phyloP scores from a whole-genome alignment of 2,113 vertebrate genomes.

The Xenus cinereus region DNA sequence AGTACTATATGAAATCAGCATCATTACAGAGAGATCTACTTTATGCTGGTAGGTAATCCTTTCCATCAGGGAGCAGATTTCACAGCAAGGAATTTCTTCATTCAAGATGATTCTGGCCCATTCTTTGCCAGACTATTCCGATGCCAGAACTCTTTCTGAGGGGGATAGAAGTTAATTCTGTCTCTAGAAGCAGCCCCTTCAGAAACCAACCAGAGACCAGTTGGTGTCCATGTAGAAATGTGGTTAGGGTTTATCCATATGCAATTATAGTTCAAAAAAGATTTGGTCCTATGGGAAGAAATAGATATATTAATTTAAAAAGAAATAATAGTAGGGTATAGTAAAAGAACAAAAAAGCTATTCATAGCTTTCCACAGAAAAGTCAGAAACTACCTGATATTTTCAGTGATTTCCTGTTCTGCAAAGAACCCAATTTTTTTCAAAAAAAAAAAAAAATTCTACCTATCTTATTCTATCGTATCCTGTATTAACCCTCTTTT shows the following conservation, averaged over 20 bases:
- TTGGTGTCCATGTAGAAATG: rapidly evolving
- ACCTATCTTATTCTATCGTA: neutral
- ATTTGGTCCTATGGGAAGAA: neutral
- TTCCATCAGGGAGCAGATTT: neutral
- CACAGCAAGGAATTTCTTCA: neutral
- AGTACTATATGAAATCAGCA: neutral
- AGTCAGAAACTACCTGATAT: rapidly evolving
- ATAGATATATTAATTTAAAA: neutral
- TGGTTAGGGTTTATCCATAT: neutral
- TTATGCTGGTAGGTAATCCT: neutral
- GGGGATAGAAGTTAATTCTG: neutral
- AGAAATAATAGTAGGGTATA: neutral
- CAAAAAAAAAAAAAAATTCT: neutral
- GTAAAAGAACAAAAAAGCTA: neutral
- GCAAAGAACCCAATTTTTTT: neutral
- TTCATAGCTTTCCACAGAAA: neutral
- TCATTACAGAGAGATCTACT: neutral
- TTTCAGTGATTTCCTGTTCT: neutral
- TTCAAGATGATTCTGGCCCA: rapidly evolving
- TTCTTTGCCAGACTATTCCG: neutral
- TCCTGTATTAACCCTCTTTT: neutral
- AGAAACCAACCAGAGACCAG: neutral
- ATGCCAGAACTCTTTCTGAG: neutral
- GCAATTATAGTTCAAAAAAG: neutral
- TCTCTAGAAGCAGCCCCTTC: neutral